Evolutionary conservation across 2,113 vertebrate genomes (phyloP), one percentile per base, ranked within the genome.

Genomic region (Heterotis niloticus): DNA sequence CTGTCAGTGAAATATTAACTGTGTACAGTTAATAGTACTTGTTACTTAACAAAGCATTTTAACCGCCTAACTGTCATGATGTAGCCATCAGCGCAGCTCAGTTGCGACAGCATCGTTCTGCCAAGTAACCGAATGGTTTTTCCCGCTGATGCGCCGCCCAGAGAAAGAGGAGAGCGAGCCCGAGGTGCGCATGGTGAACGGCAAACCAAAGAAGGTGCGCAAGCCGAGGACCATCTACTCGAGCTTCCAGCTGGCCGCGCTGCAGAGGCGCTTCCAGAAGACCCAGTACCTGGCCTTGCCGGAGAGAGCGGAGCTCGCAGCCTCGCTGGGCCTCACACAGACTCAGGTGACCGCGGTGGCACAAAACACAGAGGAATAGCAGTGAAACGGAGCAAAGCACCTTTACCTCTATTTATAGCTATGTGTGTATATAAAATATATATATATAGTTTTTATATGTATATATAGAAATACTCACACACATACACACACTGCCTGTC

Each of bases 211-310:
- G 94, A 99, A 99, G 92, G 95, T 99, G 78, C 90, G 97, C 80
- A 99, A 99, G 89, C 97, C 97, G 54, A 91, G 97, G 69, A 99
- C 97, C 78, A 99, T 99, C 90, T 99, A 99, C 84, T 99, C 97
- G 85, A 99, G 97, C 81, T 98, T 99, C 90, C 97, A 99, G 84
- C 91, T 99, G 90, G 96, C 96, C 1, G 96, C 97, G 76, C 92
- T 99, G 79, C 96, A 97, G 81, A 90, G 96, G 79, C 93, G 97
- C 78, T 99, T 99, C 90, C 97, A 99, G 85, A 98, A 99, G 90
- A 99, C 97, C 29, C 97, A 99, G 79, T 99, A 99, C 87, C 89
- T 99, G 92, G 97, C 97, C 0, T 88, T 99, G 84, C 97, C 97
- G 0, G 97, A 98, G 86, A 90, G 97, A 88, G 97, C 97, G 10